phyloP scores from a whole-genome alignment of 2,888 invertebrate species.

The Drosophila pseudotakahashii region DNA sequence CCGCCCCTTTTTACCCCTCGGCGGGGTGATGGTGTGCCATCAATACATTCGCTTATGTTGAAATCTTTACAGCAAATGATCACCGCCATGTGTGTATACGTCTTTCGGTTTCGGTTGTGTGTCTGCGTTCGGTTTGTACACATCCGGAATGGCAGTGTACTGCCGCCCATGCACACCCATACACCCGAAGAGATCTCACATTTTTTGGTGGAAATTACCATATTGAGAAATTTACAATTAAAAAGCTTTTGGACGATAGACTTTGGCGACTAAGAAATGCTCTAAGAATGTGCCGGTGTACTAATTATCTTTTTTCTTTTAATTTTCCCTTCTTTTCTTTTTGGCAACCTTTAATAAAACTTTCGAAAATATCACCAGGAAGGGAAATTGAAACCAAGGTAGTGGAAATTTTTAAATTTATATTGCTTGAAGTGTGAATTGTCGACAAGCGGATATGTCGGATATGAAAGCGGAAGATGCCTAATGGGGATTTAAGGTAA shows the following conservation, averaged over 20 bases:
- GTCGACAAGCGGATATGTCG: background rate
- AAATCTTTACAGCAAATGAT: conserved; percentile 75
- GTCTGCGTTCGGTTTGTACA: conserved; percentile 67
- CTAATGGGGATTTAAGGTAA: background rate
- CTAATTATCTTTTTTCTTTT: too few species aligned
- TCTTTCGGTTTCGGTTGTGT: conserved; percentile 25
- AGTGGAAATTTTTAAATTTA: background rate
- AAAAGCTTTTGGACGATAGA: conserved; percentile 34
- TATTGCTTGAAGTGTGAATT: conserved; percentile 1
- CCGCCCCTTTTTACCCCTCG: background rate
- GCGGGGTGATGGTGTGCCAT: conserved; percentile 36
- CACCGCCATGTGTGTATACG: conserved; percentile 53
- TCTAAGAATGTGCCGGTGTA: background rate
- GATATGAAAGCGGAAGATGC: background rate
- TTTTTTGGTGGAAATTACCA: conserved; percentile 76
- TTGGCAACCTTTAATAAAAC: background rate
- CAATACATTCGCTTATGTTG: conserved; percentile 72
- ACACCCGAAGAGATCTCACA: conserved; percentile 39
- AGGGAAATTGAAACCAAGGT: conserved; percentile 9
- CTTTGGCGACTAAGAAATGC: conserved; percentile 12
- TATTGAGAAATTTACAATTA: conserved; percentile 79
- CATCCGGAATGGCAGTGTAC: conserved; percentile 77
- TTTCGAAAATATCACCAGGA: conserved; percentile 2
- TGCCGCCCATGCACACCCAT: conserved; percentile 63
- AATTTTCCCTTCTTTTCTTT: too few species aligned